Percentiles rank a stretch among this genome's conserved stretches.
Conservation (phyloP, 2,888 invertebrate species). For the Drosophila prolongata region DNA sequence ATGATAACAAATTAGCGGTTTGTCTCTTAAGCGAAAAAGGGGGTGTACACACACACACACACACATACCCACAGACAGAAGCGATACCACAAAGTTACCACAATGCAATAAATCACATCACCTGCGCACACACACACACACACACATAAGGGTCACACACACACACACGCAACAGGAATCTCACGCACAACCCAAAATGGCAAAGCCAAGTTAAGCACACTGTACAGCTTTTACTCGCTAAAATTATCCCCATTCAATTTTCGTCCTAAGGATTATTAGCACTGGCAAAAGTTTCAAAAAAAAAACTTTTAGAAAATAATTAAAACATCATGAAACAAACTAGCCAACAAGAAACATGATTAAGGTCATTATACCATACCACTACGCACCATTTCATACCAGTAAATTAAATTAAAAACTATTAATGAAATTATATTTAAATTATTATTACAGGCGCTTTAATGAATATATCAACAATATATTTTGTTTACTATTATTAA, state of each 20-base stretch:
- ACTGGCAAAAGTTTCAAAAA: not conserved
- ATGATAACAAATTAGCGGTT: slow-evolving; percentile 80
- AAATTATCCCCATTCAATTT: not conserved
- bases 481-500: no score
- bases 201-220: slow-evolving; percentile 24
- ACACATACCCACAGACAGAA: slow-evolving; percentile 16
- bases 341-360: no score
- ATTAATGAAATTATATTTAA: no score
- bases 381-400: no score
- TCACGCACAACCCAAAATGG: slow-evolving; percentile 23
- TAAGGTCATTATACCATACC: no score
- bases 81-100: slow-evolving; percentile 76
- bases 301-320: not conserved
- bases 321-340: not conserved
- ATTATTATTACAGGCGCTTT: no score
- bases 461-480: no score
- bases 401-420: no score
- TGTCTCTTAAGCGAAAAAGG: slow-evolving; percentile 70
- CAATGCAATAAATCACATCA: slow-evolving; percentile 78
- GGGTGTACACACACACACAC: slow-evolving; percentile 22
- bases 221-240: slow-evolving; percentile 17
- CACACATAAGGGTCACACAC: slow-evolving; percentile 1
- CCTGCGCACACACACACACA: slow-evolving; percentile 52
- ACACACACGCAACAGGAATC: not conserved
- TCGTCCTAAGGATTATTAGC: not conserved